Base-by-base conservation (phyloP, 1,140 invertebrate species). In the Doryteuthis pealeii region DNA sequence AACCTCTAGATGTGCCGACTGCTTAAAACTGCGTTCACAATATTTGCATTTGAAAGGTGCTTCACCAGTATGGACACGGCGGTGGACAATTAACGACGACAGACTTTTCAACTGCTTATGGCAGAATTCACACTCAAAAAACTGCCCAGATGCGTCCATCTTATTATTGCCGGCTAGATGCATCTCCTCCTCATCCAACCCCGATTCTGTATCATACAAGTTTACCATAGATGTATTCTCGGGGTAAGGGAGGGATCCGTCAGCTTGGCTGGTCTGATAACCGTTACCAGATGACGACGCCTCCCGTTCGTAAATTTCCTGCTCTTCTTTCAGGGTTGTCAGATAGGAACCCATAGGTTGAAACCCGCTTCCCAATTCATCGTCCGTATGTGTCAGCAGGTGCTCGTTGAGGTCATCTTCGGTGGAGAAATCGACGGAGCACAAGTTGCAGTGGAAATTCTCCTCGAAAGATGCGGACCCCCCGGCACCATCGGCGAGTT, bases 1-100 rank as follows among this genome's bases (percentile, higher is more conserved):
- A 0, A 80, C 86, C 3, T 72, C 70, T 31, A 75, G 40, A 31
- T 75, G 65, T n/a, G 54, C 74, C 28, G 14, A 12, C 49, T 75
- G 74, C 35, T 71, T 49, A 49, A 75, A 75, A n/a, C 22, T 49
- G 28, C 45, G 67, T 22, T 71, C 45, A 40, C 76, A 78, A 4
- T 65, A 30, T 18, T 45, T 33, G 67, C 76, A 78, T 18, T 18
- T 62, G 89, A 95, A 95, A 3, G 95, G 94, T 82, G 95, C 95
- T 87, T 92, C 91, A 74, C 94, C 81, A 18, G 78, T 75, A 45
- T 79, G 66, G 4, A 33, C 32, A 31, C 66, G 28, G 8, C 30
- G 28, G 22, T 68, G 66, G 18, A 33, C 31, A 68, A 68, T 6
- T 30, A 68, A 33, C 26, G 66, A 68, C 30, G 66, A 32, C 40